A percentile compares a stretch with the other conserved stretches of the same genome.
Evolutionary conservation across 2,797 vertebrate genomes (phyloP).

Genomic region (Falco novaeseelandiae): DNA sequence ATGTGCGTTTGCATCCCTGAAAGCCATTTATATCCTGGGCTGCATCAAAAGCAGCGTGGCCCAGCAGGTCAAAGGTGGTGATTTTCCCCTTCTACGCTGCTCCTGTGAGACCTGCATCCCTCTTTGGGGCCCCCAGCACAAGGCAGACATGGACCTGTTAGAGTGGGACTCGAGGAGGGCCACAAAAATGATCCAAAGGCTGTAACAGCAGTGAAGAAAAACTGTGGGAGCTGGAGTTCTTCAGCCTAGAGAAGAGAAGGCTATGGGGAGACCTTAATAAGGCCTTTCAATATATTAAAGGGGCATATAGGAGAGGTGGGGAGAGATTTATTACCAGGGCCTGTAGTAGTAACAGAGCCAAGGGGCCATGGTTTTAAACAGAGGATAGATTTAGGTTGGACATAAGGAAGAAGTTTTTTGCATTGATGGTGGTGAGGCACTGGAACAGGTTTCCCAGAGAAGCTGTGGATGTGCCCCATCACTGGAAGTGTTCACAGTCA

Average conservation of each 20-base stretch:
- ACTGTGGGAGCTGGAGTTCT: neutral
- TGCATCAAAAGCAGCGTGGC: neutral
- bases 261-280: neutral
- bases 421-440: neutral
- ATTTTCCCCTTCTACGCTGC: neutral
- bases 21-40: neutral
- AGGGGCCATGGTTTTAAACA: neutral
- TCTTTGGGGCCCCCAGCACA: neutral
- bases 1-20: neutral
- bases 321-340: neutral
- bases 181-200: neutral
- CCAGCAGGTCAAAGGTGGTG: neutral
- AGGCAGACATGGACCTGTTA: neutral
- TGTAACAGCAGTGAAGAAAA: neutral
- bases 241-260: neutral
- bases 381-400: neutral
- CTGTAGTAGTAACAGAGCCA: neutral
- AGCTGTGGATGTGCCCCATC: neutral
- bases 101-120: neutral
- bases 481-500: neutral
- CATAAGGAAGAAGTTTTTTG: neutral
- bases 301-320: neutral
- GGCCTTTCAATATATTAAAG: neutral
- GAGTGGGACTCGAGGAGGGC: neutral
- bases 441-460: neutral